Conservation (phyloP, 2,888 invertebrate genomes). For the Protodeltote pygarga region DNA sequence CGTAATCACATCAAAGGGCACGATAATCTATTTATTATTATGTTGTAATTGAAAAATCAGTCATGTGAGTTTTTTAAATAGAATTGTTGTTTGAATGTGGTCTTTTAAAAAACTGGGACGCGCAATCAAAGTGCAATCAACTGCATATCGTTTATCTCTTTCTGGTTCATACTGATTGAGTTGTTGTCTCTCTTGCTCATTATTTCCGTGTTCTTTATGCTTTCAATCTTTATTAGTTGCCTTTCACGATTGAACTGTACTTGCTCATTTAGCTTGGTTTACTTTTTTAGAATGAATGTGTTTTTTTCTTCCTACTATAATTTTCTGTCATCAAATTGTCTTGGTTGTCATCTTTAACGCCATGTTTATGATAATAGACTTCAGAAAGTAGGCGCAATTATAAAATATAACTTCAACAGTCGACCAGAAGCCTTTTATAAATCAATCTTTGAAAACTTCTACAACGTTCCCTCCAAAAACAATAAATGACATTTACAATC, state of each 20-base stretch:
- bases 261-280: slow-evolving; percentile 6
- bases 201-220: slow-evolving; percentile 29
- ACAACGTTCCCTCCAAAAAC: too few species aligned
- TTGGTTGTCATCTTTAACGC: too few species aligned
- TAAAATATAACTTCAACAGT: too few species aligned
- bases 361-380: too few species aligned
- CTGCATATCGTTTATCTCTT: slow-evolving; percentile 21
- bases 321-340: too few species aligned
- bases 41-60: slow-evolving; percentile 21
- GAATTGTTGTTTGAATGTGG: slow-evolving; percentile 16
- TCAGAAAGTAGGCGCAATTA: too few species aligned
- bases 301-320: too few species aligned
- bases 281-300: too few species aligned
- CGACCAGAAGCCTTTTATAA: too few species aligned
- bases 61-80: slow-evolving; percentile 12
- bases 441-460: too few species aligned
- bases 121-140: slow-evolving; percentile 51
- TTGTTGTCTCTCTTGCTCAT: slow-evolving; percentile 16
- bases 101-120: slow-evolving; percentile 36
- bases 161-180: slow-evolving; percentile 2
- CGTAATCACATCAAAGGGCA: background rate
- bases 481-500: too few species aligned
- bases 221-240: slow-evolving; percentile 28
- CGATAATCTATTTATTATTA: slow-evolving; percentile 29
- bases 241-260: slow-evolving; percentile 12